phyloP scores from a whole-genome alignment of 2,888 invertebrate species.

The Nomada fabriciana region DNA sequence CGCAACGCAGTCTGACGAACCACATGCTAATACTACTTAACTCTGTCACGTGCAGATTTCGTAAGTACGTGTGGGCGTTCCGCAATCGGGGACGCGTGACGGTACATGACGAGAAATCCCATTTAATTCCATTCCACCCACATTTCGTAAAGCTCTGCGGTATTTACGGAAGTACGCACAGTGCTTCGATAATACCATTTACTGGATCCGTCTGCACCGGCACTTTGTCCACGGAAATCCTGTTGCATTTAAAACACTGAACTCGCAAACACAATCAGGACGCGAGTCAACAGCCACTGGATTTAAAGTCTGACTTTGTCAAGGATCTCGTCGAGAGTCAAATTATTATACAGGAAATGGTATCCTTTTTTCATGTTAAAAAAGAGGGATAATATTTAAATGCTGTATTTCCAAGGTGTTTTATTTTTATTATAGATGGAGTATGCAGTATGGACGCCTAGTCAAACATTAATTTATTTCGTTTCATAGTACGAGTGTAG shows the following conservation, averaged over 20 bases:
- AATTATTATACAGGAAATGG: not conserved
- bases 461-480: too few relatives aligned
- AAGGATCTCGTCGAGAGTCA: not conserved
- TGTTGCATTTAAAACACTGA: conserved; percentile 66
- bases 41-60: conserved; percentile 39
- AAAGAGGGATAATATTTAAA: too few relatives aligned
- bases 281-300: conserved; percentile 50
- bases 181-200: conserved; percentile 66
- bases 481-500: too few relatives aligned
- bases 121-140: conserved; percentile 67
- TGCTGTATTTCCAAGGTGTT: too few relatives aligned
- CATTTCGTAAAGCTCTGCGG: conserved; percentile 56
- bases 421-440: too few relatives aligned
- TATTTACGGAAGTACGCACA: conserved; percentile 65
- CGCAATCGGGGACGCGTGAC: conserved; percentile 18
- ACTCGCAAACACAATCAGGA: conserved; percentile 55
- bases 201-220: conserved; percentile 47
- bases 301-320: conserved; percentile 3
- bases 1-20: not conserved
- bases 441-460: too few relatives aligned
- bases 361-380: too few relatives aligned
- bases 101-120: conserved; percentile 51
- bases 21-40: conserved; percentile 52
- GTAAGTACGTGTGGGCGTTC: conserved; percentile 31
- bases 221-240: conserved; percentile 56